phyloP scores from a whole-genome alignment of 2,797 vertebrate species.

The Meda fulgida region DNA sequence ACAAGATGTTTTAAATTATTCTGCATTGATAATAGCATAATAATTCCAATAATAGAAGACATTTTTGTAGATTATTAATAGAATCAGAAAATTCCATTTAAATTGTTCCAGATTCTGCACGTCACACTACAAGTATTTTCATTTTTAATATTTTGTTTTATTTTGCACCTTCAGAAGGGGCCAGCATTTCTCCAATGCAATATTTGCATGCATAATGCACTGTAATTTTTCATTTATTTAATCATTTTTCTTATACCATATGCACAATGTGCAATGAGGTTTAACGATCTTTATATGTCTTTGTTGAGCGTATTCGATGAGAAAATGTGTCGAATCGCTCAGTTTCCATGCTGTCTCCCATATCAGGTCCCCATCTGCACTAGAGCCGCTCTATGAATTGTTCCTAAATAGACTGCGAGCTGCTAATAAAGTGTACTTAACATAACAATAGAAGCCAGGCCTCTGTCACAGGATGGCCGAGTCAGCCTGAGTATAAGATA shows the following conservation, averaged over 20 bases:
- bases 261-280: not conserved
- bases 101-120: not conserved
- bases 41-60: not conserved
- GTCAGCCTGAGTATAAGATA: constrained; percentile 21
- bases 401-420: constrained; percentile 38
- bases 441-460: constrained; percentile 55
- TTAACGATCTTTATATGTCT: not conserved
- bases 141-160: not conserved
- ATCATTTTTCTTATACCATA: not conserved
- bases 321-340: not conserved
- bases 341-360: constrained; percentile 8
- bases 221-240: not conserved
- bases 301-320: constrained; percentile 18
- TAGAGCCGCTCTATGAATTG: constrained; percentile 19
- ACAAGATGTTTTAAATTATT: not conserved
- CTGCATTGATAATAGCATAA: not conserved
- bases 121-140: no score
- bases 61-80: not conserved
- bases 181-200: not conserved
- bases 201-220: not conserved
- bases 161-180: not conserved
- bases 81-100: not conserved
- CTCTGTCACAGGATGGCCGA: constrained; percentile 45
- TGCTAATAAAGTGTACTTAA: constrained; percentile 55
- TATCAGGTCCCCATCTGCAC: constrained; percentile 44